A percentile compares a stretch with the other conserved stretches of the same genome.
phyloP scores from a whole-genome alignment of 2,113 vertebrate species.

The Columba livia region DNA sequence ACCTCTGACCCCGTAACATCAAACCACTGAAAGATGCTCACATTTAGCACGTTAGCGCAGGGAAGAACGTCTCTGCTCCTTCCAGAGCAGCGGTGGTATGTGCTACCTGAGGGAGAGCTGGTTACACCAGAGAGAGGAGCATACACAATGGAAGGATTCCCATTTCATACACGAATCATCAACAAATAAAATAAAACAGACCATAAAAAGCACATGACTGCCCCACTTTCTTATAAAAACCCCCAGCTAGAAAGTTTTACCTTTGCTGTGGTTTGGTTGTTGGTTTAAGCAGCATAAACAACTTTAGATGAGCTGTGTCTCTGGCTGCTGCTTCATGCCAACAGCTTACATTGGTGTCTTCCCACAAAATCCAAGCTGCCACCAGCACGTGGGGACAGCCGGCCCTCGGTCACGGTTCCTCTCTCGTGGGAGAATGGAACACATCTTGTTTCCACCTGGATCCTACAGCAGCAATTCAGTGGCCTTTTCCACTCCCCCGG shows the following conservation, averaged over 20 bases:
- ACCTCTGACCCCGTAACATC: neutral
- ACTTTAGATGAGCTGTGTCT: neutral
- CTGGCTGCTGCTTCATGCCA: neutral
- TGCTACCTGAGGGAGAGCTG: neutral
- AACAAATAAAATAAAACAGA: neutral
- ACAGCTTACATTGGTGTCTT: neutral
- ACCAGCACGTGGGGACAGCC: no score
- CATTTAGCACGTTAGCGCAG: rapidly evolving
- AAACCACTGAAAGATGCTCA: neutral
- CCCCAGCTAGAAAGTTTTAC: neutral
- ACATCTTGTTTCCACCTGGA: neutral
- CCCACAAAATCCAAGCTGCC: neutral
- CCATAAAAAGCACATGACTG: neutral
- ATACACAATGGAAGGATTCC: neutral
- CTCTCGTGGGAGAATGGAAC: rapidly evolving
- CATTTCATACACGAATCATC: neutral
- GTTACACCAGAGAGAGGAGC: neutral
- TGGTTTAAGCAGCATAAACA: neutral
- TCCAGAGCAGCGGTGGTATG: neutral
- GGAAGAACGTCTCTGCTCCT: neutral
- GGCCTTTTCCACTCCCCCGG: neutral
- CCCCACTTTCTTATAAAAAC: neutral
- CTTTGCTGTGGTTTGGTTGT: neutral
- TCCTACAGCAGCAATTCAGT: neutral
- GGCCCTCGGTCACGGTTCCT: no score